Base-by-base conservation (phyloP, 2,113 vertebrate genomes). In the Sturnus vulgaris region DNA sequence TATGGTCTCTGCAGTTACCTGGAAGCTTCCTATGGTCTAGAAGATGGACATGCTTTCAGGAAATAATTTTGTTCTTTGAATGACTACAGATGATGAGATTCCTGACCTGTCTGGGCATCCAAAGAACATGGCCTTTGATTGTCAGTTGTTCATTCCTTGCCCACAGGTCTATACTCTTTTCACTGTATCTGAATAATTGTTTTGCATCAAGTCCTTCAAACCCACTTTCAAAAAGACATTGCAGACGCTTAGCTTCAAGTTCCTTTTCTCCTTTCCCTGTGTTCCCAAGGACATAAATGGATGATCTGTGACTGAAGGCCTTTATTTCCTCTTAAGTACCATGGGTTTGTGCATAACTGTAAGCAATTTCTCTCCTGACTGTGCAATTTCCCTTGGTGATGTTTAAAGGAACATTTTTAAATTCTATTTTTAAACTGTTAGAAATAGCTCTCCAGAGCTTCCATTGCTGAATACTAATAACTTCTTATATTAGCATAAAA, bases 321-420 rank as follows among this genome's bases (percentile, higher is more conserved):
- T 91, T 89, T 77, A 59, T 88, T 91, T 82, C 57, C 65, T 89
- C 53, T 55, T 19, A 91, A 86, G 50, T 84, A 83, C 55, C 47
- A 35, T 0, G 23, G 11, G 72, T 76, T 93, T 92, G 75, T 88
- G 52, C 35, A 53, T 90, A 94, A 96, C 82, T 77, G 91, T 87
- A 84, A 95, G 75, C 86, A 91, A 85, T 95, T 97, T 95, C 57
- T 91, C 71, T 88, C 57, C 79, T 93, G 92, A 91, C 88, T 92
- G 31, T 89, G 88, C 82, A 88, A 75, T 95, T 96, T 96, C 64
- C 89, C 85, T 86, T 56, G 85, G 88, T 94, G 70, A 71, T 95
- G 21, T 91, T 96, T 94, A 90, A 87, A 93, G 83, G 71, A 92
- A 60, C 80, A 92, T 81, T 95, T 91, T 92, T 72, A 40, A 87